These are phyloP conservation scores for Drosophila bifasciata DNA, from an alignment of 1,140 invertebrate genomes.

Conservation along the genomic window DNA sequence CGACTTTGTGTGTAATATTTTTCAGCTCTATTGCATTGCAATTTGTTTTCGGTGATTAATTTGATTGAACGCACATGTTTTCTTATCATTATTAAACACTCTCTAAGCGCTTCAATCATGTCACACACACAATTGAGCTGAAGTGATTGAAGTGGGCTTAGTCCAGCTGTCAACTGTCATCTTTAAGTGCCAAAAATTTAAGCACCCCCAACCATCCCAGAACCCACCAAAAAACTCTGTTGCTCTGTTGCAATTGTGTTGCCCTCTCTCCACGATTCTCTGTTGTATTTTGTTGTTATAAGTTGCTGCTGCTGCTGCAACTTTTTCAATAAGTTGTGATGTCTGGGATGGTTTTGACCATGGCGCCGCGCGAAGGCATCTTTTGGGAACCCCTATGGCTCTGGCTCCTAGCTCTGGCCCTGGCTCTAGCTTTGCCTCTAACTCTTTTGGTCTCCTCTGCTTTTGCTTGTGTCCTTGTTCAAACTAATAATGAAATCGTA, in stretches of 20 bases:
- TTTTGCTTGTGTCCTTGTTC: slow-evolving; percentile 62
- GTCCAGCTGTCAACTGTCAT: too few species aligned
- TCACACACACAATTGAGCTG: too few species aligned
- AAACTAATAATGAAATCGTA: slow-evolving; percentile 83
- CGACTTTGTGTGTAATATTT: slow-evolving; percentile 10
- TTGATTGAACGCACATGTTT: neutral
- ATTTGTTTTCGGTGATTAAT: slow-evolving; percentile 19
- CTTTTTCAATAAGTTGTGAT: slow-evolving; percentile 77
- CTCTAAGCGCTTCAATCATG: too few species aligned
- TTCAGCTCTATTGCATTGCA: slow-evolving; percentile 13
- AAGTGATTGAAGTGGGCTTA: too few species aligned
- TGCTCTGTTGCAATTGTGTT: neutral
- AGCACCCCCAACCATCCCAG: slow-evolving; percentile 10
- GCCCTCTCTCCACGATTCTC: slow-evolving; percentile 1
- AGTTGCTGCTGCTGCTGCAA: slow-evolving; percentile 52
- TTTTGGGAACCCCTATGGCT: slow-evolving; percentile 17
- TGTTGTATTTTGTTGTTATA: slow-evolving; percentile 44
- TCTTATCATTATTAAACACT: too few species aligned
- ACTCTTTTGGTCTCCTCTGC: neutral
- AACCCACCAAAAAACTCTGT: slow-evolving; percentile 13
- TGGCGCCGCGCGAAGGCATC: slow-evolving; percentile 44
- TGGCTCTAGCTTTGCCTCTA: too few species aligned
- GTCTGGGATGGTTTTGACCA: slow-evolving; percentile 10
- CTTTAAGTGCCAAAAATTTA: slow-evolving; percentile 13
- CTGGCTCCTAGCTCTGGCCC: slow-evolving; percentile 1